Conservation (phyloP, 1,140 invertebrate species). For the Zaprionus ghesquierei region DNA sequence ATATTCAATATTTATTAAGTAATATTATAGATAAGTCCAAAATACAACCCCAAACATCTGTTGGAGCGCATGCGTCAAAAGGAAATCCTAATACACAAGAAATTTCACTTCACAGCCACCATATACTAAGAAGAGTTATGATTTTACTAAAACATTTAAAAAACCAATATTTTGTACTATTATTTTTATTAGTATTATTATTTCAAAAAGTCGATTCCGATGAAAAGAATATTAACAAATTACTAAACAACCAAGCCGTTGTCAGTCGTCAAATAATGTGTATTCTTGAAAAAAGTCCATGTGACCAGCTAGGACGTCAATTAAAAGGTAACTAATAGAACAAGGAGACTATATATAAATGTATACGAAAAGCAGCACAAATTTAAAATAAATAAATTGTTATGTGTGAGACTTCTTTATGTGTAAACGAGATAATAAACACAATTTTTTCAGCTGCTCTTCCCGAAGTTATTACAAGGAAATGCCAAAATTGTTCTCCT, state of each 20-base stretch:
- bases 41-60: slow-evolving; percentile 4
- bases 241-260: slow-evolving; percentile 69
- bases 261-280: slow-evolving; percentile 83
- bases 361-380: background rate
- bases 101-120: background rate
- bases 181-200: slow-evolving; percentile 31
- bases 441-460: slow-evolving; percentile 82
- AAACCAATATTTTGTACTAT: slow-evolving; percentile 23
- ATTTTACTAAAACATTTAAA: slow-evolving; percentile 10
- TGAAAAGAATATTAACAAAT: slow-evolving; percentile 67
- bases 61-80: slow-evolving; percentile 14
- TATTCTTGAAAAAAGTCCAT: slow-evolving; percentile 83
- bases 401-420: too few relatives aligned
- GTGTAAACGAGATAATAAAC: background rate
- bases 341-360: background rate
- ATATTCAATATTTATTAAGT: background rate
- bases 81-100: slow-evolving; percentile 8
- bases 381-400: too few relatives aligned
- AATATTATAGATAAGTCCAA: background rate
- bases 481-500: slow-evolving; percentile 83
- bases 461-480: slow-evolving; percentile 84
- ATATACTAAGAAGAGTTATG: slow-evolving; percentile 16
- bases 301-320: slow-evolving; percentile 82
- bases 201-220: slow-evolving; percentile 42
- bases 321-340: slow-evolving; percentile 80